Conservation (phyloP, 2,888 invertebrate genomes). For the Seira ritae region DNA sequence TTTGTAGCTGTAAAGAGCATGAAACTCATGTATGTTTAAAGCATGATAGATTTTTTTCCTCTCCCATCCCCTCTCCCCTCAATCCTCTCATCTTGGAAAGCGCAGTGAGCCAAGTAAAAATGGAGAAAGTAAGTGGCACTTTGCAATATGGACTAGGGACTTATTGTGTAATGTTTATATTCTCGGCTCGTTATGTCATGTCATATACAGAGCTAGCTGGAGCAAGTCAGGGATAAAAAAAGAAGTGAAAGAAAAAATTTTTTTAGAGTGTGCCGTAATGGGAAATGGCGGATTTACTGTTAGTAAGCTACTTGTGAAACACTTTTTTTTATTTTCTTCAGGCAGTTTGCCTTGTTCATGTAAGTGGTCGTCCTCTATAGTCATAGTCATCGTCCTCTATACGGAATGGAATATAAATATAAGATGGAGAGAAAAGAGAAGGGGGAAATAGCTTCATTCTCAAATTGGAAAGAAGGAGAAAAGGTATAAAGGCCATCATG, state of each 20-base stretch:
- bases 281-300: constrained; percentile 64
- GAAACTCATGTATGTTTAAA: constrained; percentile 49
- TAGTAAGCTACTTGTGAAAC: constrained; percentile 64
- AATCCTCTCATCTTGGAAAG: not conserved
- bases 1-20: constrained; percentile 29
- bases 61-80: constrained; percentile 4
- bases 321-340: constrained; percentile 40
- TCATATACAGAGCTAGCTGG: constrained; percentile 11
- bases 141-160: constrained; percentile 9
- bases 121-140: constrained; percentile 11
- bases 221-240: constrained; percentile 7
- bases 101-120: not conserved
- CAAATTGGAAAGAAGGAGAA: too few relatives aligned
- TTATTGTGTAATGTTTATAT: constrained; percentile 13
- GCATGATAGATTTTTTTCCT: constrained; percentile 20
- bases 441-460: constrained; percentile 60
- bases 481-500: too few relatives aligned
- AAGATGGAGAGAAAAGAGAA: too few relatives aligned
- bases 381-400: too few relatives aligned
- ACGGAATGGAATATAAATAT: constrained; percentile 60
- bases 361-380: constrained; percentile 60
- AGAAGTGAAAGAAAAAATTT: constrained; percentile 36
- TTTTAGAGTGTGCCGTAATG: constrained; percentile 57
- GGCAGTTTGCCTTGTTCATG: constrained; percentile 48
- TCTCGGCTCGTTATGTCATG: not conserved